Percentiles rank a stretch among this genome's conserved stretches.
Conservation (phyloP, 2,888 invertebrate species). For the Parnassius apollo region DNA sequence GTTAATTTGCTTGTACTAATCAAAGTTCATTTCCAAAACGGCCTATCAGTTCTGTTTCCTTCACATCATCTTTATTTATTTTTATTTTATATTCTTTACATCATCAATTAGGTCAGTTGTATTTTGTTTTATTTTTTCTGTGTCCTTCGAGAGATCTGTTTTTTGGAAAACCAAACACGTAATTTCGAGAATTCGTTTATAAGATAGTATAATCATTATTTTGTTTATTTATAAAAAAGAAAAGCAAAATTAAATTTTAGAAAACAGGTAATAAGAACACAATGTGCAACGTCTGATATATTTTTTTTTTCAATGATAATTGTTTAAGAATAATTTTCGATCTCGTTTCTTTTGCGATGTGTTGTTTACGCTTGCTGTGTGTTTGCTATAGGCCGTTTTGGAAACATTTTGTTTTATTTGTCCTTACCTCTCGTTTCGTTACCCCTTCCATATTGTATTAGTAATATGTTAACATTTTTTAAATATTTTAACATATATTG, state of each 20-base stretch:
- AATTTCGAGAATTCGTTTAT: slow-evolving; percentile 51
- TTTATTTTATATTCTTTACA: slow-evolving; percentile 55
- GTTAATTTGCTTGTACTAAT: slow-evolving; percentile 72
- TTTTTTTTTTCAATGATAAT: slow-evolving; percentile 54
- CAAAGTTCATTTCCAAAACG: slow-evolving; percentile 80
- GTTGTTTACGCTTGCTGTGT: slow-evolving; percentile 77
- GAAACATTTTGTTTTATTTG: slow-evolving; percentile 58
- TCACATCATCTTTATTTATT: slow-evolving; percentile 66
- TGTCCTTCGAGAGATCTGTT: slow-evolving; percentile 82
- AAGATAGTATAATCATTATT: slow-evolving; percentile 54
- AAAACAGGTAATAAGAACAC: slow-evolving; percentile 59
- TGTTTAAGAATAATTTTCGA: slow-evolving; percentile 61
- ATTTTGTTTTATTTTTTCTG: slow-evolving; percentile 59
- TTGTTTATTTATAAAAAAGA: slow-evolving; percentile 50
- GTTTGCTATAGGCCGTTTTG: slow-evolving; percentile 81
- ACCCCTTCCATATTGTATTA: slow-evolving; percentile 1
- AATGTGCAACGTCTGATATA: slow-evolving; percentile 61
- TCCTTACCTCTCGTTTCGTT: background rate
- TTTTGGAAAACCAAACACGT: slow-evolving; percentile 68
- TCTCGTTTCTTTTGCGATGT: slow-evolving; percentile 67
- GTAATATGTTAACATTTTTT: slow-evolving; percentile 39
- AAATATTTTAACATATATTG: background rate
- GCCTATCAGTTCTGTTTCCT: slow-evolving; percentile 76
- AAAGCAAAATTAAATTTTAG: slow-evolving; percentile 61
- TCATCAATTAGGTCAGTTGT: slow-evolving; percentile 57